phyloP scores from a whole-genome alignment of 2,113 vertebrate species.

The Origma solitaria region DNA sequence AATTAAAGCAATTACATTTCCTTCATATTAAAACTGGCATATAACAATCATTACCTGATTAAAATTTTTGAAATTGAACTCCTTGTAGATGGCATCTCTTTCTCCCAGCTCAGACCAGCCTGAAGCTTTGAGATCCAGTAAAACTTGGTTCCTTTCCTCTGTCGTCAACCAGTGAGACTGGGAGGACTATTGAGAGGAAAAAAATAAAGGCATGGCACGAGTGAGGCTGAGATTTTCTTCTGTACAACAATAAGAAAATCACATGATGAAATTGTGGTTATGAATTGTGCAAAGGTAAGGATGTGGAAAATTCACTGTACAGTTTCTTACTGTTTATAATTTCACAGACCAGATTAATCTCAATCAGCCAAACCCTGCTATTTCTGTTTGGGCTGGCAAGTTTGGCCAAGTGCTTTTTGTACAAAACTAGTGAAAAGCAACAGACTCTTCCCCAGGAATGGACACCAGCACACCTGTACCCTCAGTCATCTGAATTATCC shows the following conservation, averaged over 20 bases:
- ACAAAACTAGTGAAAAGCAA: not conserved
- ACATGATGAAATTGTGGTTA: not conserved
- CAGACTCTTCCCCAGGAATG: not conserved
- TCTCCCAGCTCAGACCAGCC: constrained; percentile 87
- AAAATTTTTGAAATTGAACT: constrained; percentile 91
- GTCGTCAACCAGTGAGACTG: constrained; percentile 80
- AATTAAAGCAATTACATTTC: not conserved
- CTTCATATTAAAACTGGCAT: not conserved
- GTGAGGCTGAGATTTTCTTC: not conserved
- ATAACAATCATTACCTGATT: constrained; percentile 82
- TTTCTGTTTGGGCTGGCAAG: not conserved
- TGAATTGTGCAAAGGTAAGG: not conserved
- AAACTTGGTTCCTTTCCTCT: constrained; percentile 83
- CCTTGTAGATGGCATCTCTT: constrained; percentile 92
- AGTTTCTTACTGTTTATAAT: not conserved
- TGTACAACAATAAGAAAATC: not conserved
- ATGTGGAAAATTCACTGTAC: not conserved
- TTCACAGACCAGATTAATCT: not conserved
- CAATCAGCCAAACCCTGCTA: not conserved
- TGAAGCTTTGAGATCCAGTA: constrained; percentile 81
- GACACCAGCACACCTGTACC: not conserved
- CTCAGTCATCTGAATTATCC: not conserved
- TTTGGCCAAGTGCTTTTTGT: not conserved
- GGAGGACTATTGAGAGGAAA: constrained; percentile 72
- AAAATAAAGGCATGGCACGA: not conserved